Percentiles rank a stretch among this genome's conserved stretches.
phyloP scores from a whole-genome alignment of 2,888 invertebrate genomes.

The Plagodis dolabraria region DNA sequence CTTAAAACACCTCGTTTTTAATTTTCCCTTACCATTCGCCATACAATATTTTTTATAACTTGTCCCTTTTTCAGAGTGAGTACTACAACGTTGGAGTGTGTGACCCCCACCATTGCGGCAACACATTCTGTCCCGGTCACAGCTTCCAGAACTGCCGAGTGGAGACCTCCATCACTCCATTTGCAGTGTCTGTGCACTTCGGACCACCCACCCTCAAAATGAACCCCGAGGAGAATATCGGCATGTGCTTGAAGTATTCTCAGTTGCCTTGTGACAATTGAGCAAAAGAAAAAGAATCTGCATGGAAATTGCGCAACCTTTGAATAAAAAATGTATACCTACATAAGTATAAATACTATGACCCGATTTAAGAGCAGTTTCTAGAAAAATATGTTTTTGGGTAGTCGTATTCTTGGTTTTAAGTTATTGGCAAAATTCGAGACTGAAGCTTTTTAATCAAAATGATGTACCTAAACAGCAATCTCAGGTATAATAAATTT shows the following conservation, averaged over 20 bases:
- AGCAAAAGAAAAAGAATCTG: neutral
- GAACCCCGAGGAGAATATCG: constrained; percentile 92
- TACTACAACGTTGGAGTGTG: constrained; percentile 87
- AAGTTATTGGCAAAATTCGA: too few species aligned
- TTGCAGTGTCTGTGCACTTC: constrained; percentile 91
- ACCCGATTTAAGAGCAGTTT: too few species aligned
- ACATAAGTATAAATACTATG: too few species aligned
- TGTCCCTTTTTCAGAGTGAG: constrained; percentile 75
- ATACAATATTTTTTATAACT: neutral
- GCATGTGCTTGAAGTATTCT: constrained; percentile 90
- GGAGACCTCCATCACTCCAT: constrained; percentile 91
- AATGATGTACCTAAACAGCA: too few species aligned
- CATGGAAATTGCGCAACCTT: too few species aligned
- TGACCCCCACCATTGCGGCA: constrained; percentile 92
- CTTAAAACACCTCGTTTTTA: too few species aligned
- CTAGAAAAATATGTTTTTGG: too few species aligned
- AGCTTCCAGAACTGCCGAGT: constrained; percentile 83
- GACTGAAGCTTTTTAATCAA: too few species aligned
- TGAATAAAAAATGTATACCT: too few species aligned
- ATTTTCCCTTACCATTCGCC: too few species aligned
- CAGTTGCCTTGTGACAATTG: constrained; percentile 87
- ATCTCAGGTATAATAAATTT: too few species aligned
- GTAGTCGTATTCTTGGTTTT: too few species aligned
- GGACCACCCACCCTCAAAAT: constrained; percentile 87
- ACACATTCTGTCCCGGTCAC: constrained; percentile 86